Base-by-base conservation (phyloP, 1,140 invertebrate species). In the Tetragnatha versicolor region DNA sequence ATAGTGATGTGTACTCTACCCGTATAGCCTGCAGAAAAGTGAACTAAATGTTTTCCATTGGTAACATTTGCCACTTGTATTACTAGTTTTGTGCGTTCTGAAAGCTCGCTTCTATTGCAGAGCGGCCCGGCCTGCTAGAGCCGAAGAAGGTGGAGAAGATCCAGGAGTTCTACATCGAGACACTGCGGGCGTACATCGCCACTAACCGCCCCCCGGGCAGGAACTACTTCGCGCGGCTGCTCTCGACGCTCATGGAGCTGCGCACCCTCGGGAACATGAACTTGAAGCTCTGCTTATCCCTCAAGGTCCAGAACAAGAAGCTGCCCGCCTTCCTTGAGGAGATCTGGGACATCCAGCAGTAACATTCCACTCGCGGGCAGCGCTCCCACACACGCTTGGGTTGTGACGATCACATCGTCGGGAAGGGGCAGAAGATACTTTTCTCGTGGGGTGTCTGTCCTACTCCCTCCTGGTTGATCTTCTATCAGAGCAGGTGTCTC, bases 261-360 rank as follows among this genome's bases (percentile, higher is more conserved):
- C 90, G 96, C 66, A 97, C 95, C 60, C 90, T 98, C 72, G 96
- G 96, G 84, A 95, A 94, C 87, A 93, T 97, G 87, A 98, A 98
- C 88, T 95, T 94, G 80, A 94, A 98, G 87, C 93, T 97, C 91
- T 96, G 97, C 87, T 94, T 95, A 88, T 94, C 93, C 80, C 89
- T 98, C 80, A 97, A 96, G 87, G 90, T 98, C 81, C 95, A 97
- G 87, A 97, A 98, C 88, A 92, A 94, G 86, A 94, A 94, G 86
- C 89, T 98, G 86, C 96, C 96, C 83, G 91, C 94, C 79, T 97
- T 98, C 90, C 90, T 98, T 81, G 93, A 93, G 82, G 95, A 98
- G 87, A 96, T 97, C 85, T 98, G 96, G 95, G 95, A 98, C 87
- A 93, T 97, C 25, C 78, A 82, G 17, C 76, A 79, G 25, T 83